Evolutionary conservation across 2,888 invertebrate genomes (phyloP).

Genomic region (Gnatocerus cornutus): DNA sequence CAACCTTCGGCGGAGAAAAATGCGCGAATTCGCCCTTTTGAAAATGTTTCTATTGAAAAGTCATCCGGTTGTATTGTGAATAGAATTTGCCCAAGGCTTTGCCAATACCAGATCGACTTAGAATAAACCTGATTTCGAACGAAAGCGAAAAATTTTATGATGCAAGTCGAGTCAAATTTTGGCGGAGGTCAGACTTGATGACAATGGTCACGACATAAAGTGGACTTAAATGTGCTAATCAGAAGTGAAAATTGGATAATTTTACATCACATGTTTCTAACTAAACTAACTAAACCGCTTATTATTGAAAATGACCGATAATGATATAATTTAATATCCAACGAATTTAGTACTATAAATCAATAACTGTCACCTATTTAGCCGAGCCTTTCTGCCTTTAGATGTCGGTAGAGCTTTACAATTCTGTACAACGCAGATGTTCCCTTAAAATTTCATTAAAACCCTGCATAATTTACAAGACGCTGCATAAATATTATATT

Average conservation of each 20-base stretch:
- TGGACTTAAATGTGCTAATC: neutral
- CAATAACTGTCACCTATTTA: neutral
- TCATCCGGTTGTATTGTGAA: slow-evolving; percentile 24
- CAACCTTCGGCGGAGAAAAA: slow-evolving; percentile 14
- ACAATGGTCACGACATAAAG: neutral
- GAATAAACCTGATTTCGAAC: slow-evolving; percentile 10
- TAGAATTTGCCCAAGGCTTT: slow-evolving; percentile 32
- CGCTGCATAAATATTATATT: neutral
- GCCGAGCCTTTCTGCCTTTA: neutral
- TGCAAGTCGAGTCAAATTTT: slow-evolving; percentile 1
- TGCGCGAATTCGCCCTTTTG: slow-evolving; percentile 3
- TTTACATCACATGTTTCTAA: neutral
- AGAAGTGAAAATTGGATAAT: slow-evolving; percentile 2
- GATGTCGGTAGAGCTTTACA: neutral
- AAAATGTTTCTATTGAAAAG: slow-evolving; percentile 12
- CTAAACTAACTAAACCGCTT: neutral
- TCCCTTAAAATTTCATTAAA: slow-evolving; percentile 1
- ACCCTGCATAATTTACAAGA: neutral
- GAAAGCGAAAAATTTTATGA: neutral
- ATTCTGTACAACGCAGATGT: neutral
- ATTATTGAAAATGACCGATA: too few relatives aligned
- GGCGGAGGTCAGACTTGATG: neutral
- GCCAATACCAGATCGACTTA: slow-evolving; percentile 5
- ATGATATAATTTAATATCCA: neutral
- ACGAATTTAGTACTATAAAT: neutral